Base-by-base conservation (phyloP, 2,888 invertebrate genomes). In the Trilocha varians region DNA sequence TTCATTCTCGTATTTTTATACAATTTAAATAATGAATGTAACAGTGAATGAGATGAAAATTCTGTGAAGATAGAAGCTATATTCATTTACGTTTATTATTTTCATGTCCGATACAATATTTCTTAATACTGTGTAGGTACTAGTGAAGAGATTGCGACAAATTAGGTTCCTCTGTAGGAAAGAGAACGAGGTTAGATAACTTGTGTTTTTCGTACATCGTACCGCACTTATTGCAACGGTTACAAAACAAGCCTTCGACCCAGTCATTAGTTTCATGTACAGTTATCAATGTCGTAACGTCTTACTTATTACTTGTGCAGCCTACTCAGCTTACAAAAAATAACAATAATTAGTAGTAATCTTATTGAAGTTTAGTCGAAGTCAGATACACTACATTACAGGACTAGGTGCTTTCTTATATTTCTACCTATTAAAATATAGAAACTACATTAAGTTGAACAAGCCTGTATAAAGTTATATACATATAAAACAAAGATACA, bases 151-250 rank as follows among this genome's bases (percentile, higher is more conserved):
- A 39, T 42, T 18, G 40, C 32, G 14, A 25, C 14, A 32, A 32
- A 40, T 41, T 15, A 38, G 16, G 13, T 41, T 43, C 48, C 45
- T 63, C 67, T 68, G 62, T 49, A 56, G 53, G 59, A 73, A 72
- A 73, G 66, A 56, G 67, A 66, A 64, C 73, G 72, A 73, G 71
- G 76, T 75, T 77, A 77, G 70, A 76, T 72, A 77, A 69, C 61
- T 65, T 53, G 59, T 62, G 48, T 54, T 66, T 70, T 70, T 71
- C 66, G 38, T 38, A 35, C 32, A 36, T 44, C 16, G 9, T 16
- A 34, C 63, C 50, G 55, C 54, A 49, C 51, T 52, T 53, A 55
- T 50, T 55, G 72, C 66, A 62, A 70, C 53, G 58, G 56, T 70
- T 71, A 65, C 68, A 58, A 70, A 70, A 73, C 64, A 49, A 61